These are phyloP conservation scores for Alces alces DNA, from an alignment of 2,113 vertebrate species.

Conservation along the genomic window DNA sequence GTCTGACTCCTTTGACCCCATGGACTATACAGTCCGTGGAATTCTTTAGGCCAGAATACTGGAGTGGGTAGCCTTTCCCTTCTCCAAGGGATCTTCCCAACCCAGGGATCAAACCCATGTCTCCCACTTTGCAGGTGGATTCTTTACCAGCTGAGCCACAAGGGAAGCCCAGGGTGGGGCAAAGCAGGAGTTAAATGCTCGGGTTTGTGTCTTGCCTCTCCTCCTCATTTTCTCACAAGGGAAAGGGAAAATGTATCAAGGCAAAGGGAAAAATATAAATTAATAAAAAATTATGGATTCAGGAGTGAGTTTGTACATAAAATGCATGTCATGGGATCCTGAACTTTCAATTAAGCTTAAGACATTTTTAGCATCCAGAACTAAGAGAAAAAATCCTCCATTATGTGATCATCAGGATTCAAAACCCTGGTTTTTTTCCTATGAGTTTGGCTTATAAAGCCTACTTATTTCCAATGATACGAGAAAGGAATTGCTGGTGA, in stretches of 20 bases:
- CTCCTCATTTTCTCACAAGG: background rate
- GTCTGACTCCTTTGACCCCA: background rate
- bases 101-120: background rate
- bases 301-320: background rate
- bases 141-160: background rate
- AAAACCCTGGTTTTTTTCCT: background rate
- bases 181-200: background rate
- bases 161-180: background rate
- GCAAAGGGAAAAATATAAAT: background rate
- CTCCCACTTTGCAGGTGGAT: background rate
- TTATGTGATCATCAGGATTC: background rate
- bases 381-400: background rate
- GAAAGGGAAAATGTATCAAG: background rate
- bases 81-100: background rate
- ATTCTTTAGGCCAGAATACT: background rate
- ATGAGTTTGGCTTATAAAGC: background rate
- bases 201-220: background rate
- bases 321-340: background rate
- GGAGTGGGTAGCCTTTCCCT: background rate
- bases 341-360: background rate
- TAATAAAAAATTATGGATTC: background rate
- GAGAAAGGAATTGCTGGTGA: background rate
- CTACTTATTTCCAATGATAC: background rate
- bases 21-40: background rate
- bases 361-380: background rate